Conservation (phyloP, 2,797 vertebrate genomes). For the Novumbra hubbsi region DNA sequence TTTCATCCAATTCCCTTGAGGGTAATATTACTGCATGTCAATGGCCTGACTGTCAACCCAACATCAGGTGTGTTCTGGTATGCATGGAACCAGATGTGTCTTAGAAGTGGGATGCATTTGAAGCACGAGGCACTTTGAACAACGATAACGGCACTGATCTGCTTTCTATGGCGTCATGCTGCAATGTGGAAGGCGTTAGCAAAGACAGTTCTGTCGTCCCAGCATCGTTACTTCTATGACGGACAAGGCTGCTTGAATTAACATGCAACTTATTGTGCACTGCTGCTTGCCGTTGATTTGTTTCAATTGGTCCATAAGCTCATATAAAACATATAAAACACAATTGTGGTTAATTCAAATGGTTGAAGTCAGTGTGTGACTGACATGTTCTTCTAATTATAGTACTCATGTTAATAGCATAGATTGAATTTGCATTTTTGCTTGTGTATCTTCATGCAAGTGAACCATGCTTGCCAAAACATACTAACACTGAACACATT, state of each 20-base stretch:
- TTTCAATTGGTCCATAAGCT: constrained; percentile 11
- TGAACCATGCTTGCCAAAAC: not conserved
- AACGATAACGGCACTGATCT: not conserved
- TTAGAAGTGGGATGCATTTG: not conserved
- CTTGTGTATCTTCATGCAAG: not conserved
- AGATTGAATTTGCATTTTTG: not conserved
- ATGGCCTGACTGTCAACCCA: not conserved
- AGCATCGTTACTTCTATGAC: not conserved
- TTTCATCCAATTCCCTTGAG: not conserved
- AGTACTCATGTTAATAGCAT: not conserved
- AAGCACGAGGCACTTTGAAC: not conserved
- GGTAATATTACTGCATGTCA: not conserved
- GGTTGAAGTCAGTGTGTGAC: not conserved
- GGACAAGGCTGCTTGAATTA: not conserved
- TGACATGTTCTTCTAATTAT: not conserved
- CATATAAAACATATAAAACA: constrained; percentile 40
- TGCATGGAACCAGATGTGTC: not conserved
- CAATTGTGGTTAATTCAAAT: constrained; percentile 13
- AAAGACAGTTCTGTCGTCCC: not conserved
- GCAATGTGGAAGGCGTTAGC: not conserved
- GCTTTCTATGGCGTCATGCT: not conserved
- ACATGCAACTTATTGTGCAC: not conserved
- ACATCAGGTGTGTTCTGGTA: not conserved
- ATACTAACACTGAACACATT: not conserved
- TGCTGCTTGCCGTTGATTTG: not conserved